These are phyloP conservation scores for Stegostoma tigrinum DNA, from an alignment of 2,113 vertebrate genomes.

Conservation along the genomic window DNA sequence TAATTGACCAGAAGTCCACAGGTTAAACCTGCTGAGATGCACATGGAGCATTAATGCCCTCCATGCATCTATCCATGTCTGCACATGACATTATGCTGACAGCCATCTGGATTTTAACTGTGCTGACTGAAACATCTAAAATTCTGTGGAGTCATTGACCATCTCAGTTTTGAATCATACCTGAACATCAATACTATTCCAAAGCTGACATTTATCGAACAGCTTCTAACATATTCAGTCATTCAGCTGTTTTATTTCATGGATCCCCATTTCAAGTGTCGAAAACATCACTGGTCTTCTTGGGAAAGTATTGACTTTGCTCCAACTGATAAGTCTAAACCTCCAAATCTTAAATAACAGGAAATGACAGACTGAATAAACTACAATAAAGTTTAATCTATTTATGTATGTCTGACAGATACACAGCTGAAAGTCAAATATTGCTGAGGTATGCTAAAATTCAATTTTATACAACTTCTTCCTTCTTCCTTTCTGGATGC, in stretches of 20 bases:
- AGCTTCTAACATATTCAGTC: background rate
- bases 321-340: background rate
- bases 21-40: too few species aligned
- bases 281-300: background rate
- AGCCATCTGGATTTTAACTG: background rate
- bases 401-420: background rate
- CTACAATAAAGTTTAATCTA: background rate
- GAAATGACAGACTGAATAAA: background rate
- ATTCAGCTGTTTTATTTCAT: background rate
- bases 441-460: background rate
- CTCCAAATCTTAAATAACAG: background rate
- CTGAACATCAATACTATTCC: background rate
- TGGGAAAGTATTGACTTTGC: background rate
- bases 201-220: background rate
- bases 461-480: background rate
- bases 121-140: background rate
- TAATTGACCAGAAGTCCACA: too few species aligned
- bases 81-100: background rate
- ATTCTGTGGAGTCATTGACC: background rate
- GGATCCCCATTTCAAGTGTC: background rate
- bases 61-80: background rate
- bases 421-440: constrained; percentile 14
- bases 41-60: background rate
- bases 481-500: background rate
- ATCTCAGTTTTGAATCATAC: background rate